A percentile compares a stretch with the other conserved stretches of the same genome.
Conservation (phyloP, 2,113 vertebrate genomes). For the Coregonus clupeaformis region DNA sequence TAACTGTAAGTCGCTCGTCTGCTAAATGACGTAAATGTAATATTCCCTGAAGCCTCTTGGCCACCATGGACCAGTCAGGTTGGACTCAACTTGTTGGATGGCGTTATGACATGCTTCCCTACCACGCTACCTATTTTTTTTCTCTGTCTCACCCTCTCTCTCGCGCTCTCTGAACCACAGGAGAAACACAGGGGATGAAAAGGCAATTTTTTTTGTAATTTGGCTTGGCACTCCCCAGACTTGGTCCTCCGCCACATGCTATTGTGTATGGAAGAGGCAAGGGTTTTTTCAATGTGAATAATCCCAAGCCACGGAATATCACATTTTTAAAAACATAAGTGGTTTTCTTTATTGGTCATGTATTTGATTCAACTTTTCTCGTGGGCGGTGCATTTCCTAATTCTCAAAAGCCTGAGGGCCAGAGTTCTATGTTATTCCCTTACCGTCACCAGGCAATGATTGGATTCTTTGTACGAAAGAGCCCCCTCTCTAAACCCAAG, state of each 20-base stretch:
- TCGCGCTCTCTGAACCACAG: constrained; percentile 37
- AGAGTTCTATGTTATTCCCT: neutral
- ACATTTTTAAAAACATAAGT: constrained; percentile 1
- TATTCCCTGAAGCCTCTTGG: constrained; percentile 40
- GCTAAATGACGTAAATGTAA: too few relatives aligned
- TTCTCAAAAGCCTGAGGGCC: neutral
- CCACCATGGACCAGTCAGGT: neutral
- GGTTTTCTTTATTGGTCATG: constrained; percentile 12
- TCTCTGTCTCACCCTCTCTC: constrained; percentile 18
- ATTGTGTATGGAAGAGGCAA: neutral
- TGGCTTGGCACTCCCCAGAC: constrained; percentile 44
- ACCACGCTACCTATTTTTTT: neutral
- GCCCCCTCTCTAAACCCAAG: neutral
- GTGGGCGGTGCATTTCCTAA: neutral
- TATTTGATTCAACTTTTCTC: constrained; percentile 18
- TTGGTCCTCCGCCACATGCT: constrained; percentile 39
- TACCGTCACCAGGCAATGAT: neutral
- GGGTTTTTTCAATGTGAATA: constrained; percentile 11
- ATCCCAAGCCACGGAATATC: neutral
- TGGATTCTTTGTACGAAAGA: neutral
- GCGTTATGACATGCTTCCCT: too few relatives aligned
- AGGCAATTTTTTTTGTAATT: constrained; percentile 60
- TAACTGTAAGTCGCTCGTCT: too few relatives aligned
- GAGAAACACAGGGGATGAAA: constrained; percentile 42
- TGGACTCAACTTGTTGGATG: constrained; percentile 1